Base-by-base conservation (phyloP, 1,140 invertebrate genomes). In the Drosophila tsacasi region DNA sequence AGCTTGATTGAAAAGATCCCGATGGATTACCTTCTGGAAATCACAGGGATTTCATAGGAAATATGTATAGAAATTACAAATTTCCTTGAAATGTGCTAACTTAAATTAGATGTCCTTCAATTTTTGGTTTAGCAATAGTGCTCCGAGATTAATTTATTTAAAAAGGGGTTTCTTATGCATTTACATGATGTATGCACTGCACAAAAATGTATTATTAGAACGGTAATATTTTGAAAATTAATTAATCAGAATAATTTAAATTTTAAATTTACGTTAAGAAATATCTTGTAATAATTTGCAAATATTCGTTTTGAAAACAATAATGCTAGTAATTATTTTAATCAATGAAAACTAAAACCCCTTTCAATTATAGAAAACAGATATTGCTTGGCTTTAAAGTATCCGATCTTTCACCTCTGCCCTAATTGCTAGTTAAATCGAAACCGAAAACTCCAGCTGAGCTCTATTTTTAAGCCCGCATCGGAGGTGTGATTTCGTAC, bases 371-470 rank as follows among this genome's bases (percentile, higher is more conserved):
- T 12, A 12, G 13, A 19, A 42, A 44, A 6, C 42, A 7, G 4
- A 7, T 21, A 3, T 13, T 21, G 35, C 4, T 42, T 40, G 17
- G 10, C 12, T 44, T 44, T 21, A 13, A 21, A 21, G 12, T 46
- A 12, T 3, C 19, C 19, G 12, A 46, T 46, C 23, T 49, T 54
- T 83, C 40, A 60, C 65, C 79, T 81, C 64, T 17, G 15, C 27
- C 30, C 62, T 83, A 83, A 83, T 83, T 79, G 66, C 60, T 58
- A 58, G 65, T 76, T 64, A 81, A 81, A 81, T 64, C 50, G 63
- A 80, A 79, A 76, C 49, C 52, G 21, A 42, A 77, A 44, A 32
- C 58, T 60, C 67, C 63, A 57, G 74, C 74, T 67, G 74, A 83
- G 80, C 63, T 73, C 63, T 69, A 65, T 65, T 66, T 57, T 80